phyloP scores from a whole-genome alignment of 92 coral and sea anemone species.

The Siderastrea radians region DNA sequence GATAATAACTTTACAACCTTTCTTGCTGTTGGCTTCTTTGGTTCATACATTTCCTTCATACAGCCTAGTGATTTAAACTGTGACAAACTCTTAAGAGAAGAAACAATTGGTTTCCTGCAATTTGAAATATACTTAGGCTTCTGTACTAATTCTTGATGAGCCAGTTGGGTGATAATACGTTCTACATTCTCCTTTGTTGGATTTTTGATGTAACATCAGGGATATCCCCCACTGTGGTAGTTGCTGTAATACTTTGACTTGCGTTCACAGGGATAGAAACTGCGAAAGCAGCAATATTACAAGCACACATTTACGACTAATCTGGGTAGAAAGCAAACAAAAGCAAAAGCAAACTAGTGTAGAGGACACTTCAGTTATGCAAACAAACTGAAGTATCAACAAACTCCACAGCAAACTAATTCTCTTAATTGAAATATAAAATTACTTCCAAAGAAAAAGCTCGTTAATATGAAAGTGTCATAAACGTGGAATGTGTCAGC shows the following conservation, averaged over 20 bases:
- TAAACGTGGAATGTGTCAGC: not conserved
- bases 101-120: constrained; percentile 71
- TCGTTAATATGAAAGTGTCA: constrained; percentile 6
- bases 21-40: constrained; percentile 61
- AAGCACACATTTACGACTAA: constrained; percentile 6
- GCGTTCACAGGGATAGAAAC: constrained; percentile 47
- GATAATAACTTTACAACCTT: constrained; percentile 56
- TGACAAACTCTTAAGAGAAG: constrained; percentile 63
- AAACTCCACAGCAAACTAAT: not conserved
- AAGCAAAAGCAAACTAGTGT: not conserved
- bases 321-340: constrained; percentile 34
- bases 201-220: constrained; percentile 46
- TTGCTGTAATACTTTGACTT: constrained; percentile 52
- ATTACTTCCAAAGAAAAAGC: not conserved
- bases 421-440: not conserved
- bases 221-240: constrained; percentile 47
- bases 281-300: constrained; percentile 46
- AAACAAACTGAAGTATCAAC: not conserved
- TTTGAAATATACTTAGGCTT: constrained; percentile 73
- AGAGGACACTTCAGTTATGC: constrained; percentile 6
- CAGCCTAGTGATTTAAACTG: constrained; percentile 65
- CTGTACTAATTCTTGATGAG: constrained; percentile 75
- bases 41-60: constrained; percentile 50
- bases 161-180: constrained; percentile 55
- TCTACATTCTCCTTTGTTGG: constrained; percentile 63